Evolutionary conservation across 2,888 invertebrate species (phyloP), one percentile per base, ranked within the genome.

Genomic region (Hypselothyrea guttata): DNA sequence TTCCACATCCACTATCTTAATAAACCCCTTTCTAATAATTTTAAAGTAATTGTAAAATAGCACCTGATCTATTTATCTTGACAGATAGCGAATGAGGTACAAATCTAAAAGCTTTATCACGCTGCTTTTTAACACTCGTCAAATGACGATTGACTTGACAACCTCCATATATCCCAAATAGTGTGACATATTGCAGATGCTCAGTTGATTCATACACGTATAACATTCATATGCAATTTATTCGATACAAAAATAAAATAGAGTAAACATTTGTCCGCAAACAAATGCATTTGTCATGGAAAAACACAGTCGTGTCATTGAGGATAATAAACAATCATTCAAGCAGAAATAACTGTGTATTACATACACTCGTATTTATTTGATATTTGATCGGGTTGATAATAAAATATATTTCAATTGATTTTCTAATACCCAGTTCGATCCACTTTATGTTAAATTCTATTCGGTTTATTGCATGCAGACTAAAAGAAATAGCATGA

Each of bases 321-420:
- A 34, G 33, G 28, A 71, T 55, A 70, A 81, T 72, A 71, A 75
- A 65, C 62, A 73, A 67, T 58, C 67, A 78, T 75, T 63, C 70
- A 53, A 44, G 56, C 52, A 55, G 72, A 62, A 56, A 73, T 68
- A 62, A 75, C 71, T 82, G 72, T 70, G 54, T 57, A 67, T 58
- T 70, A 63, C 58, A 40, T 51, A 47, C 40, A 37, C 42, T 40
- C 47, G 13, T 51, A 66, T 73, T 82, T 82, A 78, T 71, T 67
- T 60, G 68, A 65, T 56, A 52, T 44, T 33, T 22, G 8, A 46
- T 35, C 35, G 34, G 44, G 16, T 38, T 67, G 46, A 56, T 55
- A 48, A 42, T 47, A 42, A 9, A 53, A 55, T 51, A 33, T 49
- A 60, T 61, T 63, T 44, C 54, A 55, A 59, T 47, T 72, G 69